phyloP scores from a whole-genome alignment of 2,888 invertebrate genomes.

The Helleia helle region DNA sequence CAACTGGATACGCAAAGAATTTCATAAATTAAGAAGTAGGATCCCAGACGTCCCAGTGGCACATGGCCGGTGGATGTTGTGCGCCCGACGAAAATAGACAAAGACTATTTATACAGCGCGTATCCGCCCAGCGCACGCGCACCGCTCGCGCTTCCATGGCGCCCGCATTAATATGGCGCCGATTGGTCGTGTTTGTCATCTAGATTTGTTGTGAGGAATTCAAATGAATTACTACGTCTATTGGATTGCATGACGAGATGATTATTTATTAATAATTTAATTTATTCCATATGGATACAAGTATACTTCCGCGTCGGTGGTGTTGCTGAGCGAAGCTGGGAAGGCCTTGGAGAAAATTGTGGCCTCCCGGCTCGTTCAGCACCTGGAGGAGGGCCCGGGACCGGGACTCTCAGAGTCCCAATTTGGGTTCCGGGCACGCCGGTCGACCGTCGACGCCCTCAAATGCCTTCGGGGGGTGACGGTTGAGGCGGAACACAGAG shows the following conservation, averaged over 20 bases:
- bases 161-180: slow-evolving; percentile 28
- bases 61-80: slow-evolving; percentile 61
- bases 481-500: no score
- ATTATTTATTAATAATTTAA: background rate
- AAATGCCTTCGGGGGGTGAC: no score
- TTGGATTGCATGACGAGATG: background rate
- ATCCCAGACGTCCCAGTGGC: slow-evolving; percentile 52
- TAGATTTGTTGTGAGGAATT: slow-evolving; percentile 14
- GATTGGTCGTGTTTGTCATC: slow-evolving; percentile 20
- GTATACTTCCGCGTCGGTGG: no score
- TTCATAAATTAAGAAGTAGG: slow-evolving; percentile 51
- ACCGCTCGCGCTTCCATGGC: slow-evolving; percentile 37
- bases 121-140: slow-evolving; percentile 66
- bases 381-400: no score
- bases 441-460: no score
- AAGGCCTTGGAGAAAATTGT: no score
- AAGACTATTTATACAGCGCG: slow-evolving; percentile 61
- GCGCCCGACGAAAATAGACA: slow-evolving; percentile 60
- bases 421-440: no score
- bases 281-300: background rate
- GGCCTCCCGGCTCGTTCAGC: no score
- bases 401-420: no score
- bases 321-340: no score
- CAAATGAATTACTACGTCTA: slow-evolving; percentile 11
- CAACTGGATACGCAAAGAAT: slow-evolving; percentile 29